Base-by-base conservation (phyloP, 2,888 invertebrate genomes). In the Drosophila longiperda region DNA sequence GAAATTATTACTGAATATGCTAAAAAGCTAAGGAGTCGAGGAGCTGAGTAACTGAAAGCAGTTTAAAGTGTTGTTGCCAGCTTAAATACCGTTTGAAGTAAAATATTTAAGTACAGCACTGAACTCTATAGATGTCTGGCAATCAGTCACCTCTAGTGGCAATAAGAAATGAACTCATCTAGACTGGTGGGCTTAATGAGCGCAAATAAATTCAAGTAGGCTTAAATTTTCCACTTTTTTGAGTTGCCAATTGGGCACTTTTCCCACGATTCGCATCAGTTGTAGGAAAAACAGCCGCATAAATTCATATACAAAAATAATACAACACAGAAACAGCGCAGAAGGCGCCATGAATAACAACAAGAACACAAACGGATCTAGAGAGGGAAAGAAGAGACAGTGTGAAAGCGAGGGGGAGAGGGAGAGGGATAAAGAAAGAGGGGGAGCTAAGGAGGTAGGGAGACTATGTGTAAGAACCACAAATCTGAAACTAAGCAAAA, bases 201-300 rank as follows among this genome's bases (percentile, higher is more conserved):
- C 73, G 80, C 80, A 87, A 89, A 87, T 89, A 89, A 87, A 87
- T 87, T 87, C 88, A 86, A 89, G 86, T 80, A 80, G 89, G 79
- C 85, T 87, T 89, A 75, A 81, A 81, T 81, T 84, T 82, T 81
- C 78, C 73, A 81, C 77, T 71, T 82, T 78, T 81, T 77, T 69
- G 68, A 68, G 48, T 53, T 48, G 59, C 42, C 73, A 81, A 78
- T 80, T 83, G 78, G 72, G 23, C 63, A 48, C 55, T 65, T 72
- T 66, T 73, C 58, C 60, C 64, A 75, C 66, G 74, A 48, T 57
- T 20, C 38, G 20, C 63, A 48, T 53, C 55, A 34, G 20, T 60
- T 74, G 50, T 33, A 34, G 38, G 32, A 8, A 66, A 72, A 57
- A 20, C 55, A 50, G 62, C 58, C 71, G 62, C 86, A 59, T 49